phyloP scores from a whole-genome alignment of 2,113 vertebrate genomes.

The Prionailurus viverrinus region DNA sequence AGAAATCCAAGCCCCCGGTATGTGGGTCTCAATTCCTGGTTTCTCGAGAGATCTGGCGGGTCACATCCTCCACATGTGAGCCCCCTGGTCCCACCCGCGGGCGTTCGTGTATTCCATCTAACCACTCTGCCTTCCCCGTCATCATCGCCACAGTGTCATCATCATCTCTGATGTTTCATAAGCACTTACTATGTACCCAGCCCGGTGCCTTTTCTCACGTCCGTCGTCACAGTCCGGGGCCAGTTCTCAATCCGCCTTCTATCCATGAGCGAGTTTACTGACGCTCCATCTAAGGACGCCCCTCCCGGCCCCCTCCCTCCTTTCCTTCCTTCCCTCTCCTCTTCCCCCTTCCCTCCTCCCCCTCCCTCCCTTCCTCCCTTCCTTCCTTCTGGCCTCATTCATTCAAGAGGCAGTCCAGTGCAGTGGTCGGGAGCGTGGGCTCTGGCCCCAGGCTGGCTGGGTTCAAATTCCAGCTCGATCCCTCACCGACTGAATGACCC shows the following conservation, averaged over 20 bases:
- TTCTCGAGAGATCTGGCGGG: not conserved
- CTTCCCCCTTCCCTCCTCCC: too few species aligned
- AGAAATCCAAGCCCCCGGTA: not conserved
- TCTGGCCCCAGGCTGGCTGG: not conserved
- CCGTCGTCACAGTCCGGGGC: not conserved
- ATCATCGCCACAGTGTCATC: fast-evolving
- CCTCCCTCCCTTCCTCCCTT: too few species aligned
- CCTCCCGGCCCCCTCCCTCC: not conserved
- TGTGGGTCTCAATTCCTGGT: not conserved
- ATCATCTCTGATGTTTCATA: not conserved
- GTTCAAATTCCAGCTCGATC: not conserved
- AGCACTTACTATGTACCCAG: not conserved
- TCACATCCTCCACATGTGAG: not conserved
- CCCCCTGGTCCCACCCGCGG: fast-evolving
- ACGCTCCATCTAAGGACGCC: not conserved
- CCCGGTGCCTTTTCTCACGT: not conserved
- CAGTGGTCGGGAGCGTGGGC: not conserved
- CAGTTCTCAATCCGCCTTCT: too few species aligned
- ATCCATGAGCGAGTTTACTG: not conserved
- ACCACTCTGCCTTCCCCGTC: too few species aligned
- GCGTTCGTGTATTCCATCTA: not conserved
- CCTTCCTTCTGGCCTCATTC: not conserved
- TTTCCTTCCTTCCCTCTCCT: not conserved
- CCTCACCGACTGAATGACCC: not conserved
- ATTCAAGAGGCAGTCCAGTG: not conserved